phyloP scores from a whole-genome alignment of 2,113 vertebrate species.

The Pycnonotus jocosus region DNA sequence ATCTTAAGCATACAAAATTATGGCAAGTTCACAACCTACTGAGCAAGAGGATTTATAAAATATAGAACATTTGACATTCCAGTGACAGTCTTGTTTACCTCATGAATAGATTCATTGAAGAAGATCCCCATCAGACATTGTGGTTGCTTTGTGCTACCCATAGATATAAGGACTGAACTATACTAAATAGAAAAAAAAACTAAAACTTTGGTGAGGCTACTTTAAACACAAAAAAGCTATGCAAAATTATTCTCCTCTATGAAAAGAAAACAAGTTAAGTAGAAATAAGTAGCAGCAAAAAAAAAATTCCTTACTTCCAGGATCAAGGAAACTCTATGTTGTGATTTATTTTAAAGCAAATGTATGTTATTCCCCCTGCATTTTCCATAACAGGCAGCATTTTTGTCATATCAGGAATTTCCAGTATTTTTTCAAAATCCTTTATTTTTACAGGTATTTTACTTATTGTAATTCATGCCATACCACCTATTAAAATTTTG shows the following conservation, averaged over 20 bases:
- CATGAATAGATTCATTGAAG: not conserved
- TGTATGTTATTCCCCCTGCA: not conserved
- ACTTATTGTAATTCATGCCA: not conserved
- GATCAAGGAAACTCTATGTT: not conserved
- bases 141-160: not conserved
- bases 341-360: not conserved
- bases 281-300: not conserved
- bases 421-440: not conserved
- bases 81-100: not conserved
- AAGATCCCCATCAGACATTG: not conserved
- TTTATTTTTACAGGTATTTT: not conserved
- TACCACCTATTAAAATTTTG: not conserved
- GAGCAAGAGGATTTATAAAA: not conserved
- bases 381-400: not conserved
- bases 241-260: not conserved
- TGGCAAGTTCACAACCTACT: not conserved
- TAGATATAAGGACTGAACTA: not conserved
- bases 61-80: not conserved
- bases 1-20: not conserved
- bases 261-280: not conserved
- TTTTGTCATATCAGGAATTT: not conserved
- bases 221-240: not conserved
- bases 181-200: not conserved
- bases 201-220: not conserved
- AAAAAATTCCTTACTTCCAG: not conserved